phyloP scores from a whole-genome alignment of 1,140 invertebrate genomes.

The Rhizoglyphus robini region DNA sequence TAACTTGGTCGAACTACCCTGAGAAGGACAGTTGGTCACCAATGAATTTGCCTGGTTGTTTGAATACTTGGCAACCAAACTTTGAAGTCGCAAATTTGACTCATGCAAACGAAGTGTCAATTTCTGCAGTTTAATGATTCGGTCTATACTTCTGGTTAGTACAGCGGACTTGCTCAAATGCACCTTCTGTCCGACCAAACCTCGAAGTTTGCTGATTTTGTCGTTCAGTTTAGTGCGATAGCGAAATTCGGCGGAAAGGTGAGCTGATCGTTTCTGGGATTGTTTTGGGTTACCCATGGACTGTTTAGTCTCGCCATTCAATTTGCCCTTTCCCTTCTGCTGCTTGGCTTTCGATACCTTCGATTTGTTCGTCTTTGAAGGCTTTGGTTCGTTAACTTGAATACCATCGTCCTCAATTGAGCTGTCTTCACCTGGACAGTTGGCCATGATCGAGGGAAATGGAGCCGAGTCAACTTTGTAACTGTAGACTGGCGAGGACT shows the following conservation, averaged over 20 bases:
- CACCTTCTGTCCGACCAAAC: neutral
- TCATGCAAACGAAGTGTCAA: neutral
- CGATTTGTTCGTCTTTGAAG: neutral
- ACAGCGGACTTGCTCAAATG: conserved; percentile 16
- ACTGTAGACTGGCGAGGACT: neutral
- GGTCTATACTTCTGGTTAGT: neutral
- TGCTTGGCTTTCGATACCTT: neutral
- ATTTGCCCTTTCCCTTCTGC: neutral
- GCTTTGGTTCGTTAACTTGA: neutral
- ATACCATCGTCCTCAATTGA: neutral
- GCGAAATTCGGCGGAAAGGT: conserved; percentile 18
- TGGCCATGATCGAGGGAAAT: neutral
- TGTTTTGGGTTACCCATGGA: neutral
- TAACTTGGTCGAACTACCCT: neutral
- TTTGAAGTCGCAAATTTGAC: neutral
- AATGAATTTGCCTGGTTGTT: neutral
- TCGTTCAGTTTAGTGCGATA: conserved; percentile 20
- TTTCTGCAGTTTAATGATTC: conserved; percentile 10
- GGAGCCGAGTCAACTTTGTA: neutral
- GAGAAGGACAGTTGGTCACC: no score
- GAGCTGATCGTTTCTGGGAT: conserved; percentile 16
- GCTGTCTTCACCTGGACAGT: neutral
- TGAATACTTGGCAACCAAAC: neutral
- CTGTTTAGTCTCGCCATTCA: neutral
- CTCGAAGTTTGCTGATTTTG: conserved; percentile 8